These are phyloP conservation scores for Caiman crocodilus DNA, from an alignment of 2,797 vertebrate species.

Conservation along the genomic window DNA sequence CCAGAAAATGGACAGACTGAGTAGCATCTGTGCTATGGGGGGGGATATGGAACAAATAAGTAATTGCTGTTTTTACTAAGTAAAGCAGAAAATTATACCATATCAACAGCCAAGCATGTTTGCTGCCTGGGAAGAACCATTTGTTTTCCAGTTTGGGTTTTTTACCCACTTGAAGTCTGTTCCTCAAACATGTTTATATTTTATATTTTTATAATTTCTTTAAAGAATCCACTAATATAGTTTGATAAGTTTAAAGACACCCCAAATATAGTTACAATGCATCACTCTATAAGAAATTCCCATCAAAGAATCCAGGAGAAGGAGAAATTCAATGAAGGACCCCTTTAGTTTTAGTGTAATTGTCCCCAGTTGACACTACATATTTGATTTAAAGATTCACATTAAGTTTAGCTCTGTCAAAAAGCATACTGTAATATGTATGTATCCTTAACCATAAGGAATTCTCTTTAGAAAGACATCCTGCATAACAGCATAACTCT, in stretches of 20 bases:
- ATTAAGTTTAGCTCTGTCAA: slow-evolving; percentile 29
- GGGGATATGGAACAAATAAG: slow-evolving; percentile 72
- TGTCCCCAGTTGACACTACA: slow-evolving; percentile 16
- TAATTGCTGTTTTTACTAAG: slow-evolving; percentile 75
- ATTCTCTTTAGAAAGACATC: slow-evolving; percentile 59
- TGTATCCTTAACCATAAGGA: slow-evolving; percentile 55
- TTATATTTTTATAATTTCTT: slow-evolving; percentile 19
- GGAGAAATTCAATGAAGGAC: slow-evolving; percentile 2
- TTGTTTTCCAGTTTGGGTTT: slow-evolving; percentile 61
- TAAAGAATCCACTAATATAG: slow-evolving; percentile 13
- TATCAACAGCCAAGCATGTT: slow-evolving; percentile 67
- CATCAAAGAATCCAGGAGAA: neutral
- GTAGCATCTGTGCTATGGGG: slow-evolving; percentile 78
- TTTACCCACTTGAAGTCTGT: slow-evolving; percentile 63
- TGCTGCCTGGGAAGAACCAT: slow-evolving; percentile 68
- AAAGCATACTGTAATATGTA: slow-evolving; percentile 14
- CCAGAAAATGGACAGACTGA: slow-evolving; percentile 78
- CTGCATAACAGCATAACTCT: slow-evolving; percentile 59
- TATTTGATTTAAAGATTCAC: slow-evolving; percentile 30
- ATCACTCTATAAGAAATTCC: neutral
- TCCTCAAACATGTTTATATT: slow-evolving; percentile 47
- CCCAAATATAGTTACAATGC: neutral
- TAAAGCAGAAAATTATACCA: slow-evolving; percentile 66
- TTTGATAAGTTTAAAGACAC: neutral
- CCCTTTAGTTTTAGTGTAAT: neutral